Evolutionary conservation across 2,888 invertebrate species (phyloP).

Genomic region (Ypsolopha scabrella): DNA sequence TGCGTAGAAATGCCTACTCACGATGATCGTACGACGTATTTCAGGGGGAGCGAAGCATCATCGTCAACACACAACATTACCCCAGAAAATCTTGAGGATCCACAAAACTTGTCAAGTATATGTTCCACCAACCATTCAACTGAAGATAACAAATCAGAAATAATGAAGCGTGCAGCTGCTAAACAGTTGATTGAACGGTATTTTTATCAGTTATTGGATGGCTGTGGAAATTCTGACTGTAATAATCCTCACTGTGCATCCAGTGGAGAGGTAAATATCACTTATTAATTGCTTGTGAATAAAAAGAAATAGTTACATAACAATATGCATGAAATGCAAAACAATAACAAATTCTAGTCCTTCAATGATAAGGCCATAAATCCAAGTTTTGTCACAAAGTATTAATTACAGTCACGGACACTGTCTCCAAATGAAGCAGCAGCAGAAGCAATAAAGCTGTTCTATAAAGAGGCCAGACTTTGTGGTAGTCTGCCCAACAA

Average conservation of each 20-base stretch:
- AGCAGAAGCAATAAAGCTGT: conserved; percentile 87
- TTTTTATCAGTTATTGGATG: conserved; percentile 92
- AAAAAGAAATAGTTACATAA: background rate
- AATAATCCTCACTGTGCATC: conserved; percentile 91
- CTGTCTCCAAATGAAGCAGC: conserved; percentile 92
- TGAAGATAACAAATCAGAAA: conserved; percentile 36
- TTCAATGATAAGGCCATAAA: too few species aligned
- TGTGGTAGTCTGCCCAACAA: conserved; percentile 82
- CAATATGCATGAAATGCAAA: background rate
- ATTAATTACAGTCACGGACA: conserved; percentile 68
- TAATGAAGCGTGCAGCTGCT: conserved; percentile 82
- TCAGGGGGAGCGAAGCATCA: conserved; percentile 67
- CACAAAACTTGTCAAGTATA: conserved; percentile 36
- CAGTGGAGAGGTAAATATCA: conserved; percentile 78
- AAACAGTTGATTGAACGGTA: conserved; percentile 91
- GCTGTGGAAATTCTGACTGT: conserved; percentile 91
- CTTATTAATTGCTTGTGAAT: background rate
- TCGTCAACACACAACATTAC: conserved; percentile 51
- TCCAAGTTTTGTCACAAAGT: too few species aligned
- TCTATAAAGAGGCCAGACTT: conserved; percentile 85
- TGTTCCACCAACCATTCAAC: conserved; percentile 15
- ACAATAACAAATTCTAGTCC: background rate
- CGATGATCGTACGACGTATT: conserved; percentile 9
- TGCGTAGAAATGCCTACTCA: background rate
- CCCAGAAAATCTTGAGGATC: conserved; percentile 42